Base-by-base conservation (phyloP, 30 jellyfish, hydroid and myxozoan species). In the Chironex yamaguchii region DNA sequence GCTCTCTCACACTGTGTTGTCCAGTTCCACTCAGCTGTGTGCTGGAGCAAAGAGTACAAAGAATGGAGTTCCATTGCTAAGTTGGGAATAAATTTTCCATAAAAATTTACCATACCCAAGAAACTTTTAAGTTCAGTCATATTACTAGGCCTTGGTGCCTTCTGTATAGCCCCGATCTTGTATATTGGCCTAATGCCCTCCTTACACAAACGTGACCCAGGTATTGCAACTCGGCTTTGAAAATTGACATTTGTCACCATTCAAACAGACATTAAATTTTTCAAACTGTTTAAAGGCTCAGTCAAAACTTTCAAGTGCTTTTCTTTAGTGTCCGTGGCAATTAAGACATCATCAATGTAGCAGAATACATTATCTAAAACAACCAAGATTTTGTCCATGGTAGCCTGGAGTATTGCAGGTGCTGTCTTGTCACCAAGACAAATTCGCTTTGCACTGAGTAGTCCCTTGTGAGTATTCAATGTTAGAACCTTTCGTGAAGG, bases 161-260 rank as follows among this genome's bases (percentile, higher is more conserved):
- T 31, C 34, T n/a, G n/a, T 52, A 89, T 53, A 6, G 92, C 65
- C 48, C 64, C 92, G 31, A 89, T 49, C 51, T 63, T 89, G 29
- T 30, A 28, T 13, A 17, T 76, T 22, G 96, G 96, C 34, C 52
- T 29, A 81, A 83, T 36, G 12, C 97, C 96, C 21, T 79, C 81
- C 17, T 64, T 35, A 30, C 36, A 6, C n/a, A 58, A 29, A 32
- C 1, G 58, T 32, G 54, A 21, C 96, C 96, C 24, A 64, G 52
- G 34, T 52, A 86, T 23, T 30, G 29, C 6, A 85, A 76, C 34
- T 75, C 76, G 17, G 58, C 9, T 42, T 42, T 42, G 17, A 42
- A 42, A 42, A 42, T 42, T 42, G 13, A 42, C 58, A 42, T 42
- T 42, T 34, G 24, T 42, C 29, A 24, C 72, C 93, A 75, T 85